A percentile compares a stretch with the other conserved stretches of the same genome.
Conservation (phyloP, 2,113 vertebrate genomes). For the Daubentonia madagascariensis region DNA sequence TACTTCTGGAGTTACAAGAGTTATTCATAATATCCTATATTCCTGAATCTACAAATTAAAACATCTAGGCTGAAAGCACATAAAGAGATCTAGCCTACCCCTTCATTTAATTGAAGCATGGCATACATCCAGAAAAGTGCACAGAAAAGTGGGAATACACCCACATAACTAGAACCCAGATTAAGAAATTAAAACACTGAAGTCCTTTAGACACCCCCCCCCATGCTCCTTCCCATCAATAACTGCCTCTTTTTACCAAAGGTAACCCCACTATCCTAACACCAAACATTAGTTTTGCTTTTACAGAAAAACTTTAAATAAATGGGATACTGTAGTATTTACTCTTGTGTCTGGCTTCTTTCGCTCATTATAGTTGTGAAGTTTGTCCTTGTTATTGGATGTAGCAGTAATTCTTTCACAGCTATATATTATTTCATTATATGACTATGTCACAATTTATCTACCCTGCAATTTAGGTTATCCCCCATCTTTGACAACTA, state of each 20-base stretch:
- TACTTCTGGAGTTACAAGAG: not conserved
- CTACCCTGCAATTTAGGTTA: not conserved
- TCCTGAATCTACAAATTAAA: conserved; percentile 27
- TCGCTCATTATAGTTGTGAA: not conserved
- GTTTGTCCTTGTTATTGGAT: not conserved
- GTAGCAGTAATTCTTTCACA: not conserved
- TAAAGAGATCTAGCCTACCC: not conserved
- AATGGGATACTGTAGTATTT: not conserved
- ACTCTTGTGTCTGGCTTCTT: not conserved
- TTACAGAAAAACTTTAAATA: not conserved
- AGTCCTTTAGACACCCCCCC: not conserved
- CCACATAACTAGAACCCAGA: not conserved
- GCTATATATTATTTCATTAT: not conserved
- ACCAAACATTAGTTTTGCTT: not conserved
- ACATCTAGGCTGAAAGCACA: not conserved
- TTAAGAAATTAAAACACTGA: not conserved
- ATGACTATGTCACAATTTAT: not conserved
- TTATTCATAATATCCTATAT: not conserved
- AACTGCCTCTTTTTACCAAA: not conserved
- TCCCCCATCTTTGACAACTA: not conserved
- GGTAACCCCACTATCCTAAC: not conserved
- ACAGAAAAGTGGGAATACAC: not conserved
- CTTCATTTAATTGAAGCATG: not conserved
- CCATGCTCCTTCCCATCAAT: not conserved
- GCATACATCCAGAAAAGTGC: not conserved